These are phyloP conservation scores for Limnodromus scolopaceus DNA, from an alignment of 2,797 vertebrate genomes.

Conservation along the genomic window DNA sequence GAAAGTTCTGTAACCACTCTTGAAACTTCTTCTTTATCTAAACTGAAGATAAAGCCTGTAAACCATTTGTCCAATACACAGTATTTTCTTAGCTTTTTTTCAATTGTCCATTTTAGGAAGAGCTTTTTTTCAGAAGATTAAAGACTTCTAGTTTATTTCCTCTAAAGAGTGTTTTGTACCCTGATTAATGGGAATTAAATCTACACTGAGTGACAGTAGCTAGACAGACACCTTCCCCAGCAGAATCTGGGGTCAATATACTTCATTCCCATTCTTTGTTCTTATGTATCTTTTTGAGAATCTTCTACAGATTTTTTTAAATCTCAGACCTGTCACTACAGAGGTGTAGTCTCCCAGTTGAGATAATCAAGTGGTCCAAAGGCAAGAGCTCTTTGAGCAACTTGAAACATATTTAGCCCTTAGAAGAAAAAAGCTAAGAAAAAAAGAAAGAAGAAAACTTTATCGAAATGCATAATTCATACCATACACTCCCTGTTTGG, in stretches of 20 bases:
- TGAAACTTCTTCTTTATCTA: not conserved
- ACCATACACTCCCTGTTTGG: not conserved
- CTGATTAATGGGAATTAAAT: not conserved
- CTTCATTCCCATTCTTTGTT: slow-evolving; percentile 12
- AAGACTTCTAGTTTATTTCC: not conserved
- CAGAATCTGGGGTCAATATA: not conserved
- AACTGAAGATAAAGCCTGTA: not conserved
- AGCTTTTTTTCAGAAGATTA: not conserved
- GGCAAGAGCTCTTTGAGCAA: not conserved
- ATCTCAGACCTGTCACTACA: not conserved
- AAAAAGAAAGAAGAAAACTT: not conserved
- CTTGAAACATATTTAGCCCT: not conserved
- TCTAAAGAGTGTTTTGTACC: not conserved
- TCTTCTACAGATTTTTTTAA: not conserved
- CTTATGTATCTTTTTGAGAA: not conserved
- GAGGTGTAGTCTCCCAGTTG: not conserved
- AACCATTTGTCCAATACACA: not conserved
- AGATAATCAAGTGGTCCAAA: not conserved
- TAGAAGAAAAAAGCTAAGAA: not conserved
- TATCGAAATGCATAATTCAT: not conserved
- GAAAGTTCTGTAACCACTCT: not conserved
- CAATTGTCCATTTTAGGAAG: not conserved
- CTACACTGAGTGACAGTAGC: slow-evolving; percentile 38
- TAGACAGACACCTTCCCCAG: slow-evolving; percentile 58
- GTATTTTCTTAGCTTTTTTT: not conserved